phyloP scores from a whole-genome alignment of 2,113 vertebrate genomes.

The Aramus guarauna region DNA sequence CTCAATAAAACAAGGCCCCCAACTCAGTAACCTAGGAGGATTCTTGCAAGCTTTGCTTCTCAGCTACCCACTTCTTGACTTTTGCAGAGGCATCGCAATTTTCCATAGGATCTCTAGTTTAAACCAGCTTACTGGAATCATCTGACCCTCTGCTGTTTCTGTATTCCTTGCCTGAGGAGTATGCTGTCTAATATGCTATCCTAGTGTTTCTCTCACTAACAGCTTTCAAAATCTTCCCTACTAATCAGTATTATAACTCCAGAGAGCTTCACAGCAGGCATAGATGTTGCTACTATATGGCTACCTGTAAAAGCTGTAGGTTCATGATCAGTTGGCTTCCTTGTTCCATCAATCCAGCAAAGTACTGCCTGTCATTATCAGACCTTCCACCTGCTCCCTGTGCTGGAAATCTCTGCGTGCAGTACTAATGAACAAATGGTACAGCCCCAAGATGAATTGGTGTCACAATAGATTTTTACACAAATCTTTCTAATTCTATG shows the following conservation, averaged over 20 bases:
- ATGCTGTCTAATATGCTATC: not conserved
- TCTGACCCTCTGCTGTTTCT: not conserved
- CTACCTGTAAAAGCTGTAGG: not conserved
- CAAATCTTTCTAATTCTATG: not conserved
- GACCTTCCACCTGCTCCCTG: constrained; percentile 21
- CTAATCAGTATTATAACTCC: not conserved
- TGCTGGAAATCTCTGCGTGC: constrained; percentile 8
- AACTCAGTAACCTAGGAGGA: not conserved
- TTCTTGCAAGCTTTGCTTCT: not conserved
- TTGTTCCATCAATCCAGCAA: constrained; percentile 4
- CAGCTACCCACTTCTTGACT: not conserved
- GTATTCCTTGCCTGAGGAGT: not conserved
- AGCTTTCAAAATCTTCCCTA: not conserved
- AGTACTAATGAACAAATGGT: not conserved
- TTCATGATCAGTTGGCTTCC: not conserved
- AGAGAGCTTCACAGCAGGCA: not conserved
- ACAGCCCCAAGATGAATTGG: not conserved
- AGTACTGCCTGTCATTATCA: not conserved
- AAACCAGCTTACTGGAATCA: not conserved
- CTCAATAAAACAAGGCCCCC: not conserved
- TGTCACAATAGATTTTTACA: constrained; percentile 24
- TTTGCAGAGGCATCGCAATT: rapidly evolving
- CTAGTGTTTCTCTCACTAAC: not conserved
- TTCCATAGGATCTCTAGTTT: not conserved
- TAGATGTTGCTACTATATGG: not conserved